Evolutionary conservation across 2,888 invertebrate species (phyloP), one percentile per base, ranked within the genome.

Genomic region (Lacanobia oleracea): DNA sequence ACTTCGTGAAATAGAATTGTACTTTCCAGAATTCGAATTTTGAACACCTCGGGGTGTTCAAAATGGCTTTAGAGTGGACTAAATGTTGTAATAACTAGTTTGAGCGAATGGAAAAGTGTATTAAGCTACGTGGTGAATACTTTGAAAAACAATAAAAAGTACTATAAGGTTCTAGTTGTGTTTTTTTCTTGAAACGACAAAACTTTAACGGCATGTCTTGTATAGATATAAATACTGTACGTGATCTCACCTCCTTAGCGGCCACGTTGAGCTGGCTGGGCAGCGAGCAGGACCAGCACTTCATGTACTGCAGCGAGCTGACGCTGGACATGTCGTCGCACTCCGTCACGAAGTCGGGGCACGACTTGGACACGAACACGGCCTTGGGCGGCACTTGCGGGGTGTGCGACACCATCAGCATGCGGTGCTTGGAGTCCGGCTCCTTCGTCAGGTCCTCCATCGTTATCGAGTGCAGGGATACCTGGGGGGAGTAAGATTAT

Each of bases 381-480:
- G 96, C 94, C 82, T 91, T 95, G 83, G 90, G 94, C 85, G 90
- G 95, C 91, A 89, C 94, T 90, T 82, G 96, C 75, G 94, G 92
- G 77, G 94, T 89, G 94, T 96, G 97, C 0, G 98, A 98, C 77
- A 98, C 97, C 91, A 99, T 98, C 97, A 99, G 97, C 90, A 97
- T 97, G 50, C 99, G 97, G 93, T 98, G 98, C 85, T 97, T 97
- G 0, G 98, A 98, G 57, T 97, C 97, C 27, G 97, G 96, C 2
- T 97, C 97, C 88, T 98, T 97, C 10, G 98, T 97, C 6, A 99
- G 96, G 94, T 99, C 99, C 92, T 99, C 99, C 98, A 99, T 98
- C 6, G 98, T 96, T 33, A 99, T 97, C 0, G 99, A 98, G 82
- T 98, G 97, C 10, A 99, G 94, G 0, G 98, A 97, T 18, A 98